Base-by-base conservation (phyloP, 2,888 invertebrate species). In the Microctonus brassicae region DNA sequence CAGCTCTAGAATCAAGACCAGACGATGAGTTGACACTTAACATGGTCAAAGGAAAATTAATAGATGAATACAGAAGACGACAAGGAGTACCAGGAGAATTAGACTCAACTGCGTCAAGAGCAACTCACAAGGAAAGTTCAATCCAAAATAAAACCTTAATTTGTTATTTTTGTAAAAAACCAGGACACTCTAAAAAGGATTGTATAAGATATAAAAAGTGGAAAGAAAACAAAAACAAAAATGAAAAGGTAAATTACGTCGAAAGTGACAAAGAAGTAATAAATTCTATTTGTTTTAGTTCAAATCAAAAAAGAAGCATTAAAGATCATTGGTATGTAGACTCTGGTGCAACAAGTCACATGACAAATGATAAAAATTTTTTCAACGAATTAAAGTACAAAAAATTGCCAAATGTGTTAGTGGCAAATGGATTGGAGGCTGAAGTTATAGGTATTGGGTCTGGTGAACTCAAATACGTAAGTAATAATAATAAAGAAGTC, bases 61-160 rank as follows among this genome's bases (percentile, higher is more conserved):
- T 79, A 33, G 78, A 78, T 33, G 79, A 80, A 69, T 80, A 75
- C 13, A 75, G 68, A 63, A 75, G 76, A 29, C 69, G 76, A 52
- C 69, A 64, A 64, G 69, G 67, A 24, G 22, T 61, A 3, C 62
- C 68, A 17, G 65, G 67, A 13, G 24, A 47, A 26, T 64, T 67
- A 20, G 63, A 42, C 53, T 66, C 71, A 42, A 39, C 61, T 26
- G 73, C 70, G 24, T 60, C 73, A 33, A 71, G 61, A 47, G 64
- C 63, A 10, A 52, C 63, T 33, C 33, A 70, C 5, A 66, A 61
- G 24, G 57, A 53, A 47, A 29, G n/a, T 52, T 9, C 33, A 62
- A 34, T 34, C 36, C n/a, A n/a, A n/a, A n/a, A n/a, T n/a, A n/a
- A n/a, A n/a, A n/a, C n/a, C n/a, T n/a, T n/a, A n/a, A n/a, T n/a